These are phyloP conservation scores for Drosophila auraria DNA, from an alignment of 1,140 invertebrate genomes.

Conservation along the genomic window DNA sequence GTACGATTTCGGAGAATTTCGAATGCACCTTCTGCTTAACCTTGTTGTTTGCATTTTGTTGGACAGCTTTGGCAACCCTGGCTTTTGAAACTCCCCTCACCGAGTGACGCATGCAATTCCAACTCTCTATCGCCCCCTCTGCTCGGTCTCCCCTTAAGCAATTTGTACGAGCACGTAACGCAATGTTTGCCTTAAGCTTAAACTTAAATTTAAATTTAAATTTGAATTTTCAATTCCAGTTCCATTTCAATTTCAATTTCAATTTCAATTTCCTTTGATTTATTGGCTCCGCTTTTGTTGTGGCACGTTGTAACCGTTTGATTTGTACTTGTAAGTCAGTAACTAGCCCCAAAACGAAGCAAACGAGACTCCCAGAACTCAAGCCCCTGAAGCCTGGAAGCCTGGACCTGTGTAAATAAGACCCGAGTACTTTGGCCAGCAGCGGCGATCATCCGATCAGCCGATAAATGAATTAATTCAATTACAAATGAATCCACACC, in stretches of 20 bases:
- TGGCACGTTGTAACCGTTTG: slow-evolving; percentile 38
- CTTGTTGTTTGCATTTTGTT: slow-evolving; percentile 54
- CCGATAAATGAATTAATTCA: slow-evolving; percentile 32
- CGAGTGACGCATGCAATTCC: slow-evolving; percentile 25
- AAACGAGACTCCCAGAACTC: background rate
- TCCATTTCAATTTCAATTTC: slow-evolving; percentile 7
- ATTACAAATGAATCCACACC: slow-evolving; percentile 19
- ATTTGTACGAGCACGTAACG: slow-evolving; percentile 32
- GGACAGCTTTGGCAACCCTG: slow-evolving; percentile 45
- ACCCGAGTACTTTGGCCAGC: slow-evolving; percentile 5
- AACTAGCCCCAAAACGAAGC: slow-evolving; percentile 14
- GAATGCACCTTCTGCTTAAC: slow-evolving; percentile 33
- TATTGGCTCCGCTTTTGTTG: slow-evolving; percentile 36
- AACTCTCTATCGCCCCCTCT: slow-evolving; percentile 6
- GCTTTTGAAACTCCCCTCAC: slow-evolving; percentile 17
- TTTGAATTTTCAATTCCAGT: background rate
- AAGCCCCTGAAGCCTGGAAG: slow-evolving; percentile 13
- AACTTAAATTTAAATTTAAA: slow-evolving; percentile 4
- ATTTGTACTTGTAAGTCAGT: slow-evolving; percentile 25
- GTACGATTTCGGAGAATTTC: slow-evolving; percentile 14
- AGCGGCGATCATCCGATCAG: background rate
- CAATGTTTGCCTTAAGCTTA: slow-evolving; percentile 19
- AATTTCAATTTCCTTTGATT: slow-evolving; percentile 15
- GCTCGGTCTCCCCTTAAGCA: slow-evolving; percentile 1
- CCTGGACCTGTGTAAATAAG: slow-evolving; percentile 40